Evolutionary conservation across 1,140 invertebrate species (phyloP).

Genomic region (Eubasilissa regina): DNA sequence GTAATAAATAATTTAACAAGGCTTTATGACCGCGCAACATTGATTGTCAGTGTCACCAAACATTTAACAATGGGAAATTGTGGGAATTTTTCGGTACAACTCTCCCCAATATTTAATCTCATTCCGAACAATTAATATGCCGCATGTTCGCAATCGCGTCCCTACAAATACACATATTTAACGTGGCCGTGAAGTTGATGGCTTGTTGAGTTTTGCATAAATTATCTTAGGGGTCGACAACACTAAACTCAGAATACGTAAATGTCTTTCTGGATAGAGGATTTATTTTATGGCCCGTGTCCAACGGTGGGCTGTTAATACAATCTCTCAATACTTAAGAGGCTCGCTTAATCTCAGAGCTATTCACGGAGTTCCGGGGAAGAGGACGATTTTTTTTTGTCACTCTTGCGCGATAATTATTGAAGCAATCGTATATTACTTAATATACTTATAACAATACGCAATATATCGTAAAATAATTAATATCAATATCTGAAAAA

Average conservation of each 20-base stretch:
- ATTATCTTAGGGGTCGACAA: background rate
- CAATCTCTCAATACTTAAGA: no score
- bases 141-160: constrained; percentile 21
- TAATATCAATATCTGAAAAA: no score
- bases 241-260: background rate
- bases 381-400: no score
- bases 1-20: constrained; percentile 16
- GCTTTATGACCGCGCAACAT: constrained; percentile 33
- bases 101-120: constrained; percentile 33
- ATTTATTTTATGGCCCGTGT: no score
- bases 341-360: no score
- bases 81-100: constrained; percentile 29
- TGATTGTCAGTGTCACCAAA: constrained; percentile 36
- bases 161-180: constrained; percentile 23
- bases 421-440: no score
- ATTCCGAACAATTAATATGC: constrained; percentile 35
- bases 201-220: constrained; percentile 39
- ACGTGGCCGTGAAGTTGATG: constrained; percentile 18
- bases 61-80: constrained; percentile 33
- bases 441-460: no score
- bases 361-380: no score
- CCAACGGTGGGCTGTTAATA: no score
- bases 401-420: no score
- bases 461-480: no score
- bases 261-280: no score